These are phyloP conservation scores for Xestia xanthographa DNA, from an alignment of 2,888 invertebrate species.

Conservation along the genomic window DNA sequence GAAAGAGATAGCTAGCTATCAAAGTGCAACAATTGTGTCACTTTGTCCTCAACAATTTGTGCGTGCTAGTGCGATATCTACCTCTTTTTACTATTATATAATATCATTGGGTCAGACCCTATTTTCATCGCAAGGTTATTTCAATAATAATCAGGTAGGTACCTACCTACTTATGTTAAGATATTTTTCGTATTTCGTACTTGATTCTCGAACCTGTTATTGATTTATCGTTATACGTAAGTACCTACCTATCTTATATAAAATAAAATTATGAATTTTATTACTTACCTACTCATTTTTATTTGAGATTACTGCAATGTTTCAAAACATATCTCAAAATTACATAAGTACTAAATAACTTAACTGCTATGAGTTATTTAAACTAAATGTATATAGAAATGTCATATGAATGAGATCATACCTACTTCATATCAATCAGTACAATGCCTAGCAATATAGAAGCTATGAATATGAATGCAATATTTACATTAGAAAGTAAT, in stretches of 20 bases:
- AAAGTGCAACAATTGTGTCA: too few relatives aligned
- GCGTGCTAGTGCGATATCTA: too few relatives aligned
- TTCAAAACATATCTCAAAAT: neutral
- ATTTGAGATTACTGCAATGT: neutral
- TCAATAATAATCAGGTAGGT: neutral
- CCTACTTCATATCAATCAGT: conserved; percentile 14
- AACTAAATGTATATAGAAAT: conserved; percentile 5
- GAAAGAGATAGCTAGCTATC: too few relatives aligned
- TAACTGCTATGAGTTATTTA: neutral
- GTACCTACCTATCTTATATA: neutral
- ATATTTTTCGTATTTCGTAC: too few relatives aligned
- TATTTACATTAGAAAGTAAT: conserved; percentile 61
- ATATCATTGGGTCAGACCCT: too few relatives aligned
- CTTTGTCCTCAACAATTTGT: too few relatives aligned
- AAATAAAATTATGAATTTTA: conserved; percentile 8
- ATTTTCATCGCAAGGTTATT: neutral
- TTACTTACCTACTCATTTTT: neutral
- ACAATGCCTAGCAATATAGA: conserved; percentile 23
- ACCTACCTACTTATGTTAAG: neutral
- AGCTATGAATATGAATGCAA: conserved; percentile 35
- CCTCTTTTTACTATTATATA: too few relatives aligned
- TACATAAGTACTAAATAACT: neutral
- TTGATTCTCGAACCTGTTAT: neutral
- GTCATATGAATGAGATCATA: conserved; percentile 19
- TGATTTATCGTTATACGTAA: neutral